Conservation (phyloP, 2,797 vertebrate genomes). For the Parauchenoglanis punctatus region DNA sequence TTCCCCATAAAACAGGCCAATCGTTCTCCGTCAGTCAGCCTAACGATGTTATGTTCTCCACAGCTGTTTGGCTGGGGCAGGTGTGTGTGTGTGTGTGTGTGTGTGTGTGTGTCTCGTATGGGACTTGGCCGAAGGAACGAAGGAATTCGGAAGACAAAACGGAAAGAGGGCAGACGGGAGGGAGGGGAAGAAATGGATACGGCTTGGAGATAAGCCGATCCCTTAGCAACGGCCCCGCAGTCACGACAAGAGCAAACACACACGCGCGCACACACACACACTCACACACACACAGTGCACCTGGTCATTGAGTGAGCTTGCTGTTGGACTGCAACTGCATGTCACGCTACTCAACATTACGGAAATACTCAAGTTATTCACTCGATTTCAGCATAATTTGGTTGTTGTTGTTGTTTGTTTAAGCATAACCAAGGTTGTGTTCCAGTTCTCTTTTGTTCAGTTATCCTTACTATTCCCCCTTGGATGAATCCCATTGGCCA, state of each 20-base stretch:
- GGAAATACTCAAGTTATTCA: conserved; percentile 31
- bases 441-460: neutral
- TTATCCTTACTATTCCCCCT: neutral
- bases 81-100: conserved; percentile 69
- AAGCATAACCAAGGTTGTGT: neutral
- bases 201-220: conserved; percentile 63
- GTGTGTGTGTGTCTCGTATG: conserved; percentile 60
- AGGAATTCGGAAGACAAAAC: conserved; percentile 77
- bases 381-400: neutral
- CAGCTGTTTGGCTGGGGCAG: conserved; percentile 77
- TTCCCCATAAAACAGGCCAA: conserved; percentile 59
- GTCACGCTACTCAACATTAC: conserved; percentile 37
- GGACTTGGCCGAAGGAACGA: conserved; percentile 59
- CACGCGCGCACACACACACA: conserved; percentile 35
- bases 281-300: conserved; percentile 36
- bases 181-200: conserved; percentile 63
- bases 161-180: conserved; percentile 74
- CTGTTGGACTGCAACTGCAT: conserved; percentile 32
- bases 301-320: conserved; percentile 10
- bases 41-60: conserved; percentile 78
- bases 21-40: conserved; percentile 75
- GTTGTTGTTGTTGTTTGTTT: neutral
- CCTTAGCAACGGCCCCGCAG: conserved; percentile 47
- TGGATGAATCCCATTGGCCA: neutral
- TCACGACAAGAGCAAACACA: conserved; percentile 52